Evolutionary conservation across 2,888 invertebrate genomes (phyloP), one percentile per base, ranked within the genome.

Genomic region (Hypsopygia costalis): DNA sequence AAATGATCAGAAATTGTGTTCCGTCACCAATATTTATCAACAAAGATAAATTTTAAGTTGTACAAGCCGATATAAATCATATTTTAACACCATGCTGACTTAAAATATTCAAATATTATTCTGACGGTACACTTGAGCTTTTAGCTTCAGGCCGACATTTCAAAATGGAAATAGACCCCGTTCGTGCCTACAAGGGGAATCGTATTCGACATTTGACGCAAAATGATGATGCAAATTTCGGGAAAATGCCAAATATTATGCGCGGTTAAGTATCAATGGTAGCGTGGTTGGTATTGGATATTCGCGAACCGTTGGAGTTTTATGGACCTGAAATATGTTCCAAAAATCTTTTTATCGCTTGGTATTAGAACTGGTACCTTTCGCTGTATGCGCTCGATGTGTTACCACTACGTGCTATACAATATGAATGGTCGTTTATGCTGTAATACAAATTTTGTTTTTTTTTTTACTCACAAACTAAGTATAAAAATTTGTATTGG

Each of bases 81-180:
- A 16, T 16, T 16, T 16, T 16, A 16, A 58, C 65, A 63, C 66
- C 51, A 57, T 58, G 62, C 71, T 60, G 62, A 21, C 74, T 68
- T 81, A 74, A 81, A 77, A 75, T 83, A 83, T 83, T 83, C 79
- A 83, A 78, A 83, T 83, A 81, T 81, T 83, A 81, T 82, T 81
- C 81, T 69, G 75, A 69, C 71, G 62, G 75, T 70, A 69, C 75
- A 76, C 78, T 81, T 77, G 27, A 36, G 36, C 36, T 29, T 36
- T 30, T 30, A 36, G 31, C 27, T 70, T 61, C 66, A 60, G 62
- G 61, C 71, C 75, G 78, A 81, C 75, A 81, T 81, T 81, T 74
- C 69, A 70, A 73, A 80, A 81, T 81, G 79, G 73, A 81, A 81
- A 81, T 81, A 74, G 72, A 79, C 69, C 43, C 67, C 63, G 67